Evolutionary conservation across 2,113 vertebrate species (phyloP).

Genomic region (Leptocoma aspasia): DNA sequence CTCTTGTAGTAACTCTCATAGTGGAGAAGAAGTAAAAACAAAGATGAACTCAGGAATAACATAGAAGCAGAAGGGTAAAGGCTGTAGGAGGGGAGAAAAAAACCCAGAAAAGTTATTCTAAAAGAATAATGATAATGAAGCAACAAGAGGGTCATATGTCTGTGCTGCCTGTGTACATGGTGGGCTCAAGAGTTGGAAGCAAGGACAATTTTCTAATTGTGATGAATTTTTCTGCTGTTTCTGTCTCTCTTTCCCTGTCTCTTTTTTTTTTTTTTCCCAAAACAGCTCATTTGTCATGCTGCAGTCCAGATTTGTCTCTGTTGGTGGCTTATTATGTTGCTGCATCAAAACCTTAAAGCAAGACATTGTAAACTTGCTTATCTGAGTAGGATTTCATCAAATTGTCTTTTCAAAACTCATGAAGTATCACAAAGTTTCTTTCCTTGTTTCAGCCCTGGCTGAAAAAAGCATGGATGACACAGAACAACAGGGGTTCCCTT

Average conservation of each 20-base stretch:
- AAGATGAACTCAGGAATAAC: neutral
- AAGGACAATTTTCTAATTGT: neutral
- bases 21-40: neutral
- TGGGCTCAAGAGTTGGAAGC: neutral
- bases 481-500: neutral
- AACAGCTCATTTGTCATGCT: neutral
- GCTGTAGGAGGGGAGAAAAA: neutral
- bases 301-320: neutral
- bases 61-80: neutral
- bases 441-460: neutral
- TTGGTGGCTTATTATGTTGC: neutral
- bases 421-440: neutral
- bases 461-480: neutral
- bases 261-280: accelerated
- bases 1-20: neutral
- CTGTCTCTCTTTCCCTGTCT: neutral
- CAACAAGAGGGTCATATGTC: neutral
- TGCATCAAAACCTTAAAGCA: neutral
- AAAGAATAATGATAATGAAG: neutral
- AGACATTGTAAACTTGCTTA: neutral
- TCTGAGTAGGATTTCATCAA: neutral
- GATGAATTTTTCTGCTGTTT: neutral
- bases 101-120: neutral
- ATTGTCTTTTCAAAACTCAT: neutral
- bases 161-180: neutral